A percentile compares a stretch with the other conserved stretches of the same genome.
Evolutionary conservation across 2,888 invertebrate genomes (phyloP).

Genomic region (Aricia artaxerxes): DNA sequence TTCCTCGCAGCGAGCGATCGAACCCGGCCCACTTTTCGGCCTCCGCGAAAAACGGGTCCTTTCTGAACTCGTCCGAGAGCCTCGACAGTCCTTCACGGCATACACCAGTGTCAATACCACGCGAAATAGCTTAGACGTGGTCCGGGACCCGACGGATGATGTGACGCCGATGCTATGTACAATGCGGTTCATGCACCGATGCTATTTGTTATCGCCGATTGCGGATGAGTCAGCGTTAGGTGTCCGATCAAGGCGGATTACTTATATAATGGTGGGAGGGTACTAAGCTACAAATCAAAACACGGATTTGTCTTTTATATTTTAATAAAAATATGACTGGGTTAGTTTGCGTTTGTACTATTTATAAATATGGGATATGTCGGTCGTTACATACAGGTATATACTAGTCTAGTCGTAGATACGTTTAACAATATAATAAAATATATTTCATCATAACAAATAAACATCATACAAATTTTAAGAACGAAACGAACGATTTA

Average conservation of each 20-base stretch:
- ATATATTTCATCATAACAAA: conserved; percentile 32
- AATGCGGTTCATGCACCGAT: conserved; percentile 71
- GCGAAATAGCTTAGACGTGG: conserved; percentile 39
- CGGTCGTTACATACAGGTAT: conserved; percentile 31
- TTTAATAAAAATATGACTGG: conserved; percentile 72
- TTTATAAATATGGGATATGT: conserved; percentile 42
- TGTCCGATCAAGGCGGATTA: conserved; percentile 20
- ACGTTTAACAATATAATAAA: conserved; percentile 30
- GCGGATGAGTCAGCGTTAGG: conserved; percentile 29
- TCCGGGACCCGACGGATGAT: conserved; percentile 54
- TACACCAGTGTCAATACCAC: conserved; percentile 70
- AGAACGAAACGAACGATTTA: conserved; percentile 27
- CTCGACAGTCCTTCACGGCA: conserved; percentile 74
- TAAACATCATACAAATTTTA: conserved; percentile 31
- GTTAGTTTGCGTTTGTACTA: conserved; percentile 64
- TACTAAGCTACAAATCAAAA: conserved; percentile 79
- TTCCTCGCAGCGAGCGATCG: conserved; percentile 81
- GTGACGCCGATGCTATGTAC: conserved; percentile 66
- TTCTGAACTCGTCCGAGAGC: conserved; percentile 74
- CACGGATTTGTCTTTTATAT: conserved; percentile 74
- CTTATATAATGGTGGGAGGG: conserved; percentile 54
- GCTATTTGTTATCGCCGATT: conserved; percentile 38
- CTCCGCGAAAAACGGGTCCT: conserved; percentile 76
- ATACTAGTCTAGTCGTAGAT: conserved; percentile 23
- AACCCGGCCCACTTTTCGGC: conserved; percentile 77